Base-by-base conservation (phyloP, 2,888 invertebrate species). In the Ormyrus pomaceus region DNA sequence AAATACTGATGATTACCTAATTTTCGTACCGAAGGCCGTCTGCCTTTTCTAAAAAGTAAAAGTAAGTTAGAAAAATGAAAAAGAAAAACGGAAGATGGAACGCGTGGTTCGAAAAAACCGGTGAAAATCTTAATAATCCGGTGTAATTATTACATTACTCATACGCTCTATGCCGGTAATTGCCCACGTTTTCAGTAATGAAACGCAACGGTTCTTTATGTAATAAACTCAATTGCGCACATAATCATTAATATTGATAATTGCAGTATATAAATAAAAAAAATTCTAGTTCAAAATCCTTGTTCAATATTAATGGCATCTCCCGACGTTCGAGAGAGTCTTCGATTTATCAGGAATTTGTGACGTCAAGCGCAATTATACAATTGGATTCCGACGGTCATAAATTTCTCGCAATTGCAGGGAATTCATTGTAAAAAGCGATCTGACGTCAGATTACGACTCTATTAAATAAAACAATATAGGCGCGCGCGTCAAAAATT, bases 1-100 rank as follows among this genome's bases (percentile, higher is more conserved):
- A 76, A 76, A 76, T 62, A 69, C 55, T 69, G 66, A 34, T 34
- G 34, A 76, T 76, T 66, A 62, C 34, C 69, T 51, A 76, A 76
- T 76, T 76, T 69, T 76, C 53, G 11, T 34, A 55, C 34, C 45
- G 76, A 76, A 76, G 76, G 76, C 55, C 76, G 53, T 19, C 58
- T 72, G 62, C 56, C 48, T 72, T 46, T 53, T 45, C 56, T 64
- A 8, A 46, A 11, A 56, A 64, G 55, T 64, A 64, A 64, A 64
- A 50, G 59, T 19, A 5, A 34, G 34, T 34, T n/a, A 5, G 1
- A 34, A 50, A 7, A 10, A 53, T 19, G 13, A 64, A 48, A 11
- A 45, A 64, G 19, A 71, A 50, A 45, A 51, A 61, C 34, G 50
- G n/a, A 53, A 53, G 10, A 34, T 19, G 13, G 50, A 71, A 50